Base-by-base conservation (phyloP, 2,888 invertebrate species). In the Tenthredo distinguenda region DNA sequence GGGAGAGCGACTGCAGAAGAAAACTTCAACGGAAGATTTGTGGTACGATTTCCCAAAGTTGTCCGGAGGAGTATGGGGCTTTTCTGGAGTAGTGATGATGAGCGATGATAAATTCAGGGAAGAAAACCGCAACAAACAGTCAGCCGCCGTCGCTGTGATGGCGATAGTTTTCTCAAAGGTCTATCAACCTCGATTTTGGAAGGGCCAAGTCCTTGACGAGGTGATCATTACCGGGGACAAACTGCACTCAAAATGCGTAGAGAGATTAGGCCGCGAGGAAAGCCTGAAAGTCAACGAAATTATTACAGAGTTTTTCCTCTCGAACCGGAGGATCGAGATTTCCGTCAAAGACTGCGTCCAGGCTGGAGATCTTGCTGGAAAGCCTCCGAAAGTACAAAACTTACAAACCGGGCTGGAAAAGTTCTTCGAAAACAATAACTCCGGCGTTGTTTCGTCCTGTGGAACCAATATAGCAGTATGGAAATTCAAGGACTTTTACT, bases 321-420 rank as follows among this genome's bases (percentile, higher is more conserved):
- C 92, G 0, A 89, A 90, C 55, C 90, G 92, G 4, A 87, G 91
- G 3, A 91, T 93, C 31, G 89, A 90, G 65, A 84, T 93, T 40
- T 88, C 87, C 4, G 86, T 93, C 34, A 89, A 89, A n/a, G 93
- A 93, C 47, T 92, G 93, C 77, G 91, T 92, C 1, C 85, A 92
- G 81, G 89, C 90, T 4, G 93, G 93, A 0, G 90, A 89, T 55
- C 40, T 92, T 6, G 84, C 40, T 0, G 89, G 89, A 3, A 87
- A 87, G 55, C 85, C 88, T 6, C 87, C 90, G 0, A 90, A 89
- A 21, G 84, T 92, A 7, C 90, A 90, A 26, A 86, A 89, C 85
- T 86, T 93, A 3, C 81, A 55, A 12, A 83, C 77, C 0, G 92
- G 92, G 0, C 81, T 93, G 0, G 85, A 88, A 1, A 88, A 87